phyloP scores from a whole-genome alignment of 1,140 invertebrate species.

The Mactra quadrangularis region DNA sequence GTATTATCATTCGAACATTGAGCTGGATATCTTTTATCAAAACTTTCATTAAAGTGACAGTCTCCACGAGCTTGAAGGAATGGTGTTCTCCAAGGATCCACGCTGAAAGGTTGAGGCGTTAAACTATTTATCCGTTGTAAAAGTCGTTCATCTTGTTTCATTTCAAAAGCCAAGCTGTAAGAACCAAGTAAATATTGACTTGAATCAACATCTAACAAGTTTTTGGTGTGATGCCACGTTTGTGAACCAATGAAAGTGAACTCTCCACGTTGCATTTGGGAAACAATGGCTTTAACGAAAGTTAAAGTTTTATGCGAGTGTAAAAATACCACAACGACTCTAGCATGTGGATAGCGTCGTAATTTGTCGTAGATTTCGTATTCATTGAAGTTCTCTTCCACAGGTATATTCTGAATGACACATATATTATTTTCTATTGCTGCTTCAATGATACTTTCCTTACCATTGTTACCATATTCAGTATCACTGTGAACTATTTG shows the following conservation, averaged over 20 bases:
- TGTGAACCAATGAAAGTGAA: constrained; percentile 1
- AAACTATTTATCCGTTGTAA: not conserved
- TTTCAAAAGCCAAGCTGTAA: not conserved
- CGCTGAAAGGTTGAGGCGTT: not conserved
- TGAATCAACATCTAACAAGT: not conserved
- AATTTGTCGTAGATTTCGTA: constrained; percentile 25
- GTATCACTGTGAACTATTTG: constrained; percentile 57
- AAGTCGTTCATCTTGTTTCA: not conserved
- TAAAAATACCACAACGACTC: constrained; percentile 58
- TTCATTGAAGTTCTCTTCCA: constrained; percentile 26
- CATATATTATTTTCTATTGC: constrained; percentile 38
- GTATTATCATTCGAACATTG: not conserved
- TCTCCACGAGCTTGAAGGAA: not conserved
- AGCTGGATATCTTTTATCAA: not conserved
- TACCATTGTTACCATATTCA: constrained; percentile 55
- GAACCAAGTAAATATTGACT: not conserved
- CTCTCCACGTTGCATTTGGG: not conserved
- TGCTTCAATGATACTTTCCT: constrained; percentile 1
- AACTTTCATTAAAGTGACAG: not conserved
- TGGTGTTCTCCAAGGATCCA: not conserved
- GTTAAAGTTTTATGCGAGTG: constrained; percentile 2
- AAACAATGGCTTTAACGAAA: not conserved
- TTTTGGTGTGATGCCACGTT: not conserved
- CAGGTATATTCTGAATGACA: constrained; percentile 36
- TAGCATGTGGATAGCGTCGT: constrained; percentile 32